These are phyloP conservation scores for Dendrocincla fuliginosa DNA, from an alignment of 2,797 vertebrate genomes.

Conservation along the genomic window DNA sequence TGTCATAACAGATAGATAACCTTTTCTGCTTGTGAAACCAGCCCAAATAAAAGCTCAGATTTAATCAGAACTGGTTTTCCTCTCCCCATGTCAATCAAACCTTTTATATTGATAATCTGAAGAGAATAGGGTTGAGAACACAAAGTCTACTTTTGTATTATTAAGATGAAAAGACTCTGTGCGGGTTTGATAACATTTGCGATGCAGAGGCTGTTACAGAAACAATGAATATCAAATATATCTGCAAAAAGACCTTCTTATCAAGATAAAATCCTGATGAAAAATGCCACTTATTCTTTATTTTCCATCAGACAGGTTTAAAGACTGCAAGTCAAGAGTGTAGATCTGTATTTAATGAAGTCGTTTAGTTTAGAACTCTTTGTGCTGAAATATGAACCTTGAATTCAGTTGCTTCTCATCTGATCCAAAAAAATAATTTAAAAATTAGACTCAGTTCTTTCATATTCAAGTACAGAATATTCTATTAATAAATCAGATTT, in stretches of 20 bases:
- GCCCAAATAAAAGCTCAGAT: background rate
- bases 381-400: slow-evolving; percentile 9
- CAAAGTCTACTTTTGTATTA: slow-evolving; percentile 30
- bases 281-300: slow-evolving; percentile 58
- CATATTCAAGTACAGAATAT: background rate
- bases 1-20: background rate
- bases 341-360: slow-evolving; percentile 34
- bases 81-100: slow-evolving; percentile 6
- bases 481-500: background rate
- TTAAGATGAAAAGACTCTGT: slow-evolving; percentile 65
- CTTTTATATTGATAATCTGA: slow-evolving; percentile 9
- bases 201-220: slow-evolving; percentile 32
- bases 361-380: background rate
- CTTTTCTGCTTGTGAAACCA: background rate
- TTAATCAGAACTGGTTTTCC: background rate
- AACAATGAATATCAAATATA: slow-evolving; percentile 50
- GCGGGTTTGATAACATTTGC: slow-evolving; percentile 56
- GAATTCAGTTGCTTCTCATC: background rate
- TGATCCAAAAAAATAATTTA: background rate
- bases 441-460: background rate
- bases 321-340: slow-evolving; percentile 4
- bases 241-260: slow-evolving; percentile 21
- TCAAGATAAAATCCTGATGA: slow-evolving; percentile 59
- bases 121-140: background rate
- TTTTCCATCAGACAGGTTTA: slow-evolving; percentile 34